Base-by-base conservation (phyloP, 2,888 invertebrate species). In the Diogma glabrata region DNA sequence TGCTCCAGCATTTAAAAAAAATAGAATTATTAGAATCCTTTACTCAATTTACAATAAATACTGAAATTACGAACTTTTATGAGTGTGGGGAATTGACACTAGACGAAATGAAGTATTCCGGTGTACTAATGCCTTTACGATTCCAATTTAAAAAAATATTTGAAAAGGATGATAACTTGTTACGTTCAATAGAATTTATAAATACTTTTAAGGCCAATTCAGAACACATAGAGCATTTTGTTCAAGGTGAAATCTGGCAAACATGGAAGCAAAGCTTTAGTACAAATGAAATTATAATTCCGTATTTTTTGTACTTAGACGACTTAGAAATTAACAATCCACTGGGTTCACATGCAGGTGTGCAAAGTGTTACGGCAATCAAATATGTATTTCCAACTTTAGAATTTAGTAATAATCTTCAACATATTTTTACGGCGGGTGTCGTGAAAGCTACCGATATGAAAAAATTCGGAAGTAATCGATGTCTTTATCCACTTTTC, bases 391-490 rank as follows among this genome's bases (percentile, higher is more conserved):
- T 48, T 22, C 47, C 48, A 10, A n/a, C 22, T 17, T 23, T 48
- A 33, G 48, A 48, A 36, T 23, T 24, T 28, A 47, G 26, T 17
- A 47, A 14, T 17, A 17, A 16, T 28, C 19, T 28, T 3, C 16
- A 47, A 12, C n/a, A 48, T 48, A 36, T 48, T 22, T 48, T 48
- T 33, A 30, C 30, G 6, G 36, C 19, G 22, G 30, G 28, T 28
- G 22, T 48, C n/a, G 6, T 36, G 17, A 48, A 48, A 36, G 19
- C 30, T 22, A 14, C 16, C 30, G 28, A 48, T 48, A 10, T 48
- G 20, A 48, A 48, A 48, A 33, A 16, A 20, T 36, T 48, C 33
- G 12, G 14, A 2, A 48, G 17, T 12, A 30, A 28, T 14, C 19
- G 20, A 33, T n/a, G 28, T 9, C 22, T 48, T 12, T 6, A 10